Evolutionary conservation across 2,113 vertebrate genomes (phyloP).

Genomic region (Sturnira hondurensis): DNA sequence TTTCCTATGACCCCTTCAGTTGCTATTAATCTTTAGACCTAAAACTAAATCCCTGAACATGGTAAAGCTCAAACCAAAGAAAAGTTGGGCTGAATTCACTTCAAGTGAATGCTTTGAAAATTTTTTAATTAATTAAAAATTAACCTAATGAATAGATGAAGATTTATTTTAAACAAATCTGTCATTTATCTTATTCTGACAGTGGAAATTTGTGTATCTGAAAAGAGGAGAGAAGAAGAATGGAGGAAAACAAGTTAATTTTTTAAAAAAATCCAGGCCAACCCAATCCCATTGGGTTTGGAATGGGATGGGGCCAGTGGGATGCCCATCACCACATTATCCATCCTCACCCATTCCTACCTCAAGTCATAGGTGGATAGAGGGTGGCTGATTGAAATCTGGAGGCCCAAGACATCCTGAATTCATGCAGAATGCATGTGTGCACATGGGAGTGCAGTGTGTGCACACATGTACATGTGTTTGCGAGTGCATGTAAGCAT

Average conservation of each 20-base stretch:
- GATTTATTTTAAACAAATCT: neutral
- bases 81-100: neutral
- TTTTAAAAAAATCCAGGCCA: neutral
- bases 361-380: neutral
- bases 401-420: neutral
- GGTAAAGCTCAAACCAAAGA: neutral
- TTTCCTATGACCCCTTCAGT: neutral
- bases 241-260: neutral
- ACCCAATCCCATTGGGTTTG: too few relatives aligned
- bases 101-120: neutral
- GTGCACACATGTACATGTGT: neutral
- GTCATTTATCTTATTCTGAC: neutral
- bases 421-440: neutral
- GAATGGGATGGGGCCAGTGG: rapidly evolving
- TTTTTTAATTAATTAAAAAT: conserved; percentile 24
- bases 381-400: neutral
- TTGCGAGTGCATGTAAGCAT: too few relatives aligned
- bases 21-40: neutral
- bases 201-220: neutral
- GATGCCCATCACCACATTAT: rapidly evolving
- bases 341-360: too few relatives aligned
- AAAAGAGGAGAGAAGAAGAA: neutral
- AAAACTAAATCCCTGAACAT: neutral
- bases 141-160: neutral
- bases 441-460: too few relatives aligned